A percentile compares a stretch with the other conserved stretches of the same genome.
Evolutionary conservation across 1,140 invertebrate species (phyloP).

Genomic region (Bemisia tabaci): DNA sequence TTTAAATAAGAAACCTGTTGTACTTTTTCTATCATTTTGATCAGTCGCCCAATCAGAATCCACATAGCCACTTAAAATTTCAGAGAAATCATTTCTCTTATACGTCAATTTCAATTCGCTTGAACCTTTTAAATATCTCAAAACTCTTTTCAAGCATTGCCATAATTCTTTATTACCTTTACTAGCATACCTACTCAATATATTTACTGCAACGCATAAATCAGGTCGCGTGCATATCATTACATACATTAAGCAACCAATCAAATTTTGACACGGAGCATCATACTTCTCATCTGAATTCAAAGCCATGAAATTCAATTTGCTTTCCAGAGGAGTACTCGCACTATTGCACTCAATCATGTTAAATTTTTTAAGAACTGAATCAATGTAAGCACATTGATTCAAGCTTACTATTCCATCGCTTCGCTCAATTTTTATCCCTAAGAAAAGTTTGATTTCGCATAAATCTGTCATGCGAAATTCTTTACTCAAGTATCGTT

Average conservation of each 20-base stretch:
- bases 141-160: constrained; percentile 18
- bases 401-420: background rate
- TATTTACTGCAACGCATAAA: constrained; percentile 22
- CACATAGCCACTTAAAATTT: constrained; percentile 13
- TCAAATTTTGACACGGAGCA: constrained; percentile 16
- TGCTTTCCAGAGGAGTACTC: constrained; percentile 7
- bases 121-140: constrained; percentile 23
- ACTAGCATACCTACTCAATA: constrained; percentile 2
- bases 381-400: constrained; percentile 11
- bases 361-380: constrained; percentile 10
- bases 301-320: background rate
- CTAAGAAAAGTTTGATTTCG: constrained; percentile 21
- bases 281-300: constrained; percentile 17
- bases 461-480: constrained; percentile 22
- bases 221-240: constrained; percentile 27
- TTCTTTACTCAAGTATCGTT: constrained; percentile 6
- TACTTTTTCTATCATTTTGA: too few relatives aligned
- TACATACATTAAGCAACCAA: constrained; percentile 27
- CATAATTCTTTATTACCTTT: constrained; percentile 17
- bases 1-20: constrained; percentile 7
- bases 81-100: constrained; percentile 4
- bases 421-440: constrained; percentile 9
- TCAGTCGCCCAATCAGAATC: constrained; percentile 12
- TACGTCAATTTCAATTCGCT: constrained; percentile 15
- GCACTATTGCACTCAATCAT: constrained; percentile 9